Percentiles rank a stretch among this genome's conserved stretches.
Evolutionary conservation across 2,888 invertebrate species (phyloP).

Genomic region (Pseudococcus longispinus): DNA sequence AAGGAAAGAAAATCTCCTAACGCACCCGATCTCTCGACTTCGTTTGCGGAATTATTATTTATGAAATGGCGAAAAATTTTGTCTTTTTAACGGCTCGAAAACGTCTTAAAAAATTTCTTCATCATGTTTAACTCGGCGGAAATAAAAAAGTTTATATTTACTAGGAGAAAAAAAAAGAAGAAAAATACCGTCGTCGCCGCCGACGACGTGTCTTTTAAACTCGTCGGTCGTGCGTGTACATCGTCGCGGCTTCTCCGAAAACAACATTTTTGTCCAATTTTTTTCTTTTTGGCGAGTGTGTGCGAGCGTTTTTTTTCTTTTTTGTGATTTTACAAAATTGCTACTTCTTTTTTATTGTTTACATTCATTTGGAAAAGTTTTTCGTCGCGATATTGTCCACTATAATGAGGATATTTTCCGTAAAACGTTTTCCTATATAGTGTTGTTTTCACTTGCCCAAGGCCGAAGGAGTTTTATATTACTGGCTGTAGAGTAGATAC

Average conservation of each 20-base stretch:
- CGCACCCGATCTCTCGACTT: neutral
- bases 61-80: conserved; percentile 36
- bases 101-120: conserved; percentile 19
- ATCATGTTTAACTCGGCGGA: conserved; percentile 19
- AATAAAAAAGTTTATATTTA: conserved; percentile 17
- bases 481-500: too few species aligned
- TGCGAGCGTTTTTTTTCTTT: neutral
- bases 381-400: conserved; percentile 14
- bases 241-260: neutral
- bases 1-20: neutral
- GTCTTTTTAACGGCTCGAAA: neutral
- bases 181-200: conserved; percentile 9
- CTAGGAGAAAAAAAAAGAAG: neutral
- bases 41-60: neutral
- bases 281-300: neutral
- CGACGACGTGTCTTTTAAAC: neutral
- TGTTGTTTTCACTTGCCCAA: conserved; percentile 1
- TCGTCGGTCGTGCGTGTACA: neutral
- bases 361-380: conserved; percentile 25
- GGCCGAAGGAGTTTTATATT: neutral
- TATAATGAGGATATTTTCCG: conserved; percentile 8
- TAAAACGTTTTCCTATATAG: conserved; percentile 7
- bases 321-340: conserved; percentile 6
- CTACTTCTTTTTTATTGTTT: conserved; percentile 38
- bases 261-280: neutral